Conservation (phyloP, 2,113 vertebrate genomes). For the Thymallus thymallus region DNA sequence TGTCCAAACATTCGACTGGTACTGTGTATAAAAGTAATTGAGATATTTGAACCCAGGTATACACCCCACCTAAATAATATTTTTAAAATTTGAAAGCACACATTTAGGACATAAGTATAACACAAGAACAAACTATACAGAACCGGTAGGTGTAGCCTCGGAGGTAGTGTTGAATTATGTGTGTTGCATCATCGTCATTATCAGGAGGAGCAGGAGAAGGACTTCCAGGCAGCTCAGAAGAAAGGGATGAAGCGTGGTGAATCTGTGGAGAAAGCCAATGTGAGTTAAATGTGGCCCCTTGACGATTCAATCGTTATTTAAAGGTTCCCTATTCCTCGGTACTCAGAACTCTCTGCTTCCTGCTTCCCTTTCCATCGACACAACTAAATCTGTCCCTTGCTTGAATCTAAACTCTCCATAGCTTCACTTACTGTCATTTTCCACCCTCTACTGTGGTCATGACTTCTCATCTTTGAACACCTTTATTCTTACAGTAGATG, state of each 20-base stretch:
- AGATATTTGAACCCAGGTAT: too few relatives aligned
- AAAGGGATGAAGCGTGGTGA: slow-evolving; percentile 73
- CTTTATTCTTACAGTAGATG: too few relatives aligned
- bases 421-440: background rate
- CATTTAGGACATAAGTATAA: background rate
- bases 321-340: background rate
- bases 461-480: too few relatives aligned
- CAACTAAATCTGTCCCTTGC: background rate
- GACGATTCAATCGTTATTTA: background rate
- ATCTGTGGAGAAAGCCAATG: slow-evolving; percentile 84
- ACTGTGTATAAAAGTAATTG: too few relatives aligned
- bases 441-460: too few relatives aligned
- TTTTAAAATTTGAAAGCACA: too few relatives aligned
- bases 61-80: too few relatives aligned
- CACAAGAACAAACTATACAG: background rate
- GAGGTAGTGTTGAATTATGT: background rate
- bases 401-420: background rate
- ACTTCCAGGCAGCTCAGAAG: slow-evolving; percentile 52
- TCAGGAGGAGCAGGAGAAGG: slow-evolving; percentile 75
- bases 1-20: too few relatives aligned
- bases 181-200: slow-evolving; percentile 36
- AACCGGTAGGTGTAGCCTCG: background rate
- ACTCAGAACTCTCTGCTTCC: background rate
- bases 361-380: background rate
- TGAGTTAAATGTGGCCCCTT: slow-evolving; percentile 53